Evolutionary conservation across 1,140 invertebrate genomes (phyloP), one percentile per base, ranked within the genome.

Genomic region (Philotrypesis tridentata): DNA sequence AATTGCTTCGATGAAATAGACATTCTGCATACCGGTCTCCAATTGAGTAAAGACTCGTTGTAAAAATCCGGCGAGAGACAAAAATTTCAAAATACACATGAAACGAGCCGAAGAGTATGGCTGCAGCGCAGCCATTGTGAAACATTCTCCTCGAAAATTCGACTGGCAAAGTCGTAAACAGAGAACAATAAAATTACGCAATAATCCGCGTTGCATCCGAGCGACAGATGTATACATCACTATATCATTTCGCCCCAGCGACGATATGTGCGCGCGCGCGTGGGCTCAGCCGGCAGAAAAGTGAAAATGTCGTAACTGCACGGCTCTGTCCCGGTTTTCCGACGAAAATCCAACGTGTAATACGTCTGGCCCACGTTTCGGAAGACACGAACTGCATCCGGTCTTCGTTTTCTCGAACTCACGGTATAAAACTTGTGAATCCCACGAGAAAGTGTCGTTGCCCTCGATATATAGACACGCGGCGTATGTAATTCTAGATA

Each of bases 171-270:
- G 48, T 55, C 48, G 12, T 21, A 4, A 55, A n/a, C 40, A 17
- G 14, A 55, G 3, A 17, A 63, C 60, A 77, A 77, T 68, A 48
- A 77, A 77, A 27, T 77, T 77, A 48, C 65, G 76, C 27, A 78
- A 55, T 55, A n/a, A 21, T 55, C 1, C 6, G 8, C 43, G 14
- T 48, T 48, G 43, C 43, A 48, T 48, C 43, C 43, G 14, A 3
- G 43, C 11, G 43, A 1, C 43, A n/a, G 37, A 25, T 65, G 61
- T 21, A 43, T 1, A 29, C 33, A 25, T 9, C 11, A n/a, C n/a
- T n/a, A n/a, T 67, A 31, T 77, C 14, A 78, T 68, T 78, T 55
- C 27, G 25, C 29, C 6, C 40, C 12, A n/a, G 37, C 40, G 61
- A 63, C 23, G 61, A 25, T 27, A 25, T n/a, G n/a, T 60, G n/a